Percentiles rank a stretch among this genome's conserved stretches.
These are phyloP conservation scores for Lonchura striata DNA, from an alignment of 2,113 vertebrate species.

Conservation along the genomic window DNA sequence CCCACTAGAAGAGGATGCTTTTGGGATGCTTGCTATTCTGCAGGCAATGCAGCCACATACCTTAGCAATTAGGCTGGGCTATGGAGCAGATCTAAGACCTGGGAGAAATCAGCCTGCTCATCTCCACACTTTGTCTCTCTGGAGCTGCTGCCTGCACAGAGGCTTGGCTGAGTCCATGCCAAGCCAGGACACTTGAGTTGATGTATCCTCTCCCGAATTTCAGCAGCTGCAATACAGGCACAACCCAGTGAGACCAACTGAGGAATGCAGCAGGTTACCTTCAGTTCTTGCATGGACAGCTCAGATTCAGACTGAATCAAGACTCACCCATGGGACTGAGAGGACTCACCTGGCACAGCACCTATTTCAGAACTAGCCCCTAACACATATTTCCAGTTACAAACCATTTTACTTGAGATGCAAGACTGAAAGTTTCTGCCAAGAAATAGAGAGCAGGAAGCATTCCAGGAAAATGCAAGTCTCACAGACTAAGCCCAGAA, in stretches of 20 bases:
- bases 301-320: not conserved
- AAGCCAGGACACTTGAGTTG: not conserved
- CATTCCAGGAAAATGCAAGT: not conserved
- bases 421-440: not conserved
- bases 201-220: not conserved
- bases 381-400: not conserved
- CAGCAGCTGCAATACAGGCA: not conserved
- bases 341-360: not conserved
- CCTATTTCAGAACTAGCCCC: not conserved
- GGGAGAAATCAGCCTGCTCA: not conserved
- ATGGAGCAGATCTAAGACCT: not conserved
- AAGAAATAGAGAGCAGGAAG: not conserved
- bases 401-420: not conserved
- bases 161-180: not conserved
- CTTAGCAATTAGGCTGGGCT: not conserved
- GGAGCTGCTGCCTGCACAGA: not conserved
- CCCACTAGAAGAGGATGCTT: rapidly evolving
- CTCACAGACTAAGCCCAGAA: not conserved
- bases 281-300: not conserved
- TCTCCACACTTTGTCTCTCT: not conserved
- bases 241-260: not conserved
- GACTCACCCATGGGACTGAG: rapidly evolving
- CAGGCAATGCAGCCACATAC: not conserved
- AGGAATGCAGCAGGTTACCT: not conserved
- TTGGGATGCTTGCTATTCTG: not conserved